These are phyloP conservation scores for Congeria kusceri DNA, from an alignment of 2,888 invertebrate species.

Conservation along the genomic window DNA sequence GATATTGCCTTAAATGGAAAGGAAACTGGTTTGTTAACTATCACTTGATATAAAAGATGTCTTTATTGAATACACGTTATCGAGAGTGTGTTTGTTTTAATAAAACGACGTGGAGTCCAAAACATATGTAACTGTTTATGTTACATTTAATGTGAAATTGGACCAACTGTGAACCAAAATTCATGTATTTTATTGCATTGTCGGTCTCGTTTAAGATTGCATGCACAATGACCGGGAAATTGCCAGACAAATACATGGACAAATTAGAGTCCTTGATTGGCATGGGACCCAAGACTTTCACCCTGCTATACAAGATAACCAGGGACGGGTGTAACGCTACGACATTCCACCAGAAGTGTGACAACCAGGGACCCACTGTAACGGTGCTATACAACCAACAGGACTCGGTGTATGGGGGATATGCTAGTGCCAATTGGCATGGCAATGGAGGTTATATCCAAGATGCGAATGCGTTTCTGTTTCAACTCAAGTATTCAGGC, in stretches of 20 bases:
- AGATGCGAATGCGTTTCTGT: slow-evolving; percentile 34
- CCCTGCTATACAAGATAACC: slow-evolving; percentile 59
- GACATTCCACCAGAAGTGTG: slow-evolving; percentile 65
- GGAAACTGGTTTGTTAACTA: too few species aligned
- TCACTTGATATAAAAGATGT: too few species aligned
- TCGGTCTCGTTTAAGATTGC: too few species aligned
- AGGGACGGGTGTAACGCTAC: slow-evolving; percentile 56
- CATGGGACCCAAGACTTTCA: slow-evolving; percentile 38
- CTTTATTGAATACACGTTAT: too few species aligned
- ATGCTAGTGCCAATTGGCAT: slow-evolving; percentile 55
- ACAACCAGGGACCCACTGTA: slow-evolving; percentile 67
- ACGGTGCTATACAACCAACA: slow-evolving; percentile 63
- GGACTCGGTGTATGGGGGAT: slow-evolving; percentile 64
- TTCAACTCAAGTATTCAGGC: slow-evolving; percentile 39
- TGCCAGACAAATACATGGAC: slow-evolving; percentile 33
- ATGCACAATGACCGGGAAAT: slow-evolving; percentile 10
- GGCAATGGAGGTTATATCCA: too few species aligned
- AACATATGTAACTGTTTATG: too few species aligned
- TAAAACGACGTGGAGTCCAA: too few species aligned
- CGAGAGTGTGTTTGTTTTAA: too few species aligned
- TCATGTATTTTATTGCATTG: too few species aligned
- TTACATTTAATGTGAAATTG: too few species aligned
- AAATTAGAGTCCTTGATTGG: slow-evolving; percentile 63
- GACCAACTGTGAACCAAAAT: too few species aligned
- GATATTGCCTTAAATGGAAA: too few species aligned